Evolutionary conservation across 2,113 vertebrate genomes (phyloP).

Genomic region (Neotoma lepida): DNA sequence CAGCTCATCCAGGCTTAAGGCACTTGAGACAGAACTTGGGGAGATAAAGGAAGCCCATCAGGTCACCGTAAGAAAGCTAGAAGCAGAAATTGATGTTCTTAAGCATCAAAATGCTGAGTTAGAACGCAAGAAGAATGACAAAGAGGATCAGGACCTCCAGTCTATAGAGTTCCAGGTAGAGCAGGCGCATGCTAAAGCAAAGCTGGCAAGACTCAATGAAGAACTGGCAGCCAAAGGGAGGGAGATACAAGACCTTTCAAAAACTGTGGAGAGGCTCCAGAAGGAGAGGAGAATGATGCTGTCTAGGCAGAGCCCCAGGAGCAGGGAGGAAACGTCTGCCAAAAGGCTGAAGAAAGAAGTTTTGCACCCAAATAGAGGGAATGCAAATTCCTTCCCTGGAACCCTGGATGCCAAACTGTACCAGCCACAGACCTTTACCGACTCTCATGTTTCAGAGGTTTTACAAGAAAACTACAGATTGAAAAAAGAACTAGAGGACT

Average conservation of each 20-base stretch:
- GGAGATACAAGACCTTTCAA: constrained; percentile 91
- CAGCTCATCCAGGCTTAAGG: constrained; percentile 59
- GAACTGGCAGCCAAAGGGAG: constrained; percentile 89
- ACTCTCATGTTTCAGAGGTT: constrained; percentile 87
- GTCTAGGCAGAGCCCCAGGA: constrained; percentile 79
- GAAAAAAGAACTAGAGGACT: constrained; percentile 84
- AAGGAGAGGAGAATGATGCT: constrained; percentile 90
- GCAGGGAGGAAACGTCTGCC: constrained; percentile 66
- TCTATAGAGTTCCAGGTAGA: constrained; percentile 83
- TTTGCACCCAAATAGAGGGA: constrained; percentile 63
- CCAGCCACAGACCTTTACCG: constrained; percentile 87
- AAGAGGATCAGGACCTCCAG: constrained; percentile 77
- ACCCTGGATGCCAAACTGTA: constrained; percentile 86
- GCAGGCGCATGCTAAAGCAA: constrained; percentile 83
- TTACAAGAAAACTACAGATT: constrained; percentile 90
- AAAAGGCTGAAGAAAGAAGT: constrained; percentile 72
- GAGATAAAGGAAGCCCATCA: constrained; percentile 83
- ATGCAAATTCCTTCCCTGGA: constrained; percentile 73
- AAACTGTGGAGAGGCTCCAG: constrained; percentile 93
- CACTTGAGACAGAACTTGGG: constrained; percentile 86
- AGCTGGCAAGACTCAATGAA: constrained; percentile 88
- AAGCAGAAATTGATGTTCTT: constrained; percentile 85
- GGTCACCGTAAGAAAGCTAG: constrained; percentile 84
- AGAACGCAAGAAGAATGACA: constrained; percentile 76
- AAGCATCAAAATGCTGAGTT: constrained; percentile 86